A percentile compares a stretch with the other conserved stretches of the same genome.
Conservation (phyloP, 2,113 vertebrate genomes). For the Melanocharis versteri region DNA sequence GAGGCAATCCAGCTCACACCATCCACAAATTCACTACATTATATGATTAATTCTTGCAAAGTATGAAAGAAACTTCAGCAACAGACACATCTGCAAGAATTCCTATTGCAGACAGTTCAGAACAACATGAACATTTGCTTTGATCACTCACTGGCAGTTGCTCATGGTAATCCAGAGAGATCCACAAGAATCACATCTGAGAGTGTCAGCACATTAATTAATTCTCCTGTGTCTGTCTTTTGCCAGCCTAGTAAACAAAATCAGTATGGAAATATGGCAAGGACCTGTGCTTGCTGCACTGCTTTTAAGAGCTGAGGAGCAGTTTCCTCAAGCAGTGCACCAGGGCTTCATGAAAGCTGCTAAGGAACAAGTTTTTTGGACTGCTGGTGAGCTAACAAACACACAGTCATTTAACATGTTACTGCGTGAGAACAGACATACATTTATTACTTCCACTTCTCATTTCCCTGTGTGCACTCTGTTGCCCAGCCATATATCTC, state of each 20-base stretch:
- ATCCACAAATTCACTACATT: not conserved
- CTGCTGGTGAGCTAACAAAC: not conserved
- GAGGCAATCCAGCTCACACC: not conserved
- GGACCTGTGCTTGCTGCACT: not conserved
- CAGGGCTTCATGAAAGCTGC: not conserved
- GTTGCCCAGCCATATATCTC: not conserved
- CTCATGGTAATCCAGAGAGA: not conserved
- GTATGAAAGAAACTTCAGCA: not conserved
- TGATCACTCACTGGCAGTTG: not conserved
- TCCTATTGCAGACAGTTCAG: not conserved
- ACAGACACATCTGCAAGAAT: not conserved
- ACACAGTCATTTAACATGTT: not conserved
- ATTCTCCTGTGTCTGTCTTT: not conserved
- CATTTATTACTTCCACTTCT: not conserved
- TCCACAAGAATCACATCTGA: not conserved
- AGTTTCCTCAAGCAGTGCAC: not conserved
- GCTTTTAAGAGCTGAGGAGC: not conserved
- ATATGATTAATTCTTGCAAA: not conserved
- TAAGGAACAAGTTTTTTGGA: not conserved
- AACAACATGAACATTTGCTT: not conserved
- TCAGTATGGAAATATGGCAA: not conserved
- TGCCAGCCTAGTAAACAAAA: not conserved
- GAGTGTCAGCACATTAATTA: not conserved
- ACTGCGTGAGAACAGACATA: not conserved
- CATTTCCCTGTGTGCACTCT: not conserved